phyloP scores from a whole-genome alignment of 2,888 invertebrate species.

The Euclidia mi region DNA sequence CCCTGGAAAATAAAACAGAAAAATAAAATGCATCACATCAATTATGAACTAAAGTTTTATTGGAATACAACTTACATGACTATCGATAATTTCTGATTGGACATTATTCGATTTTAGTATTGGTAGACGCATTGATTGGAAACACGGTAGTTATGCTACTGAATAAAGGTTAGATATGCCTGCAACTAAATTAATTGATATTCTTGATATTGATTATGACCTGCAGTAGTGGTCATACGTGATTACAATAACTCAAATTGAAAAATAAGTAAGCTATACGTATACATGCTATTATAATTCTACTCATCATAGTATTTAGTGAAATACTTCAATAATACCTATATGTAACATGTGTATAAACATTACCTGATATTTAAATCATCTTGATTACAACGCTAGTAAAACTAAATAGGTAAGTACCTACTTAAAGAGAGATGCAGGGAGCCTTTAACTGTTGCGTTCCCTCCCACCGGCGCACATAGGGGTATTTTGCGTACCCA shows the following conservation, averaged over 20 bases:
- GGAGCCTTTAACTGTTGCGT: too few species aligned
- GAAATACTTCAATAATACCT: too few species aligned
- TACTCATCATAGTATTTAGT: too few species aligned
- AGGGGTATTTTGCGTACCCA: too few species aligned
- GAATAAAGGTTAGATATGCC: not conserved
- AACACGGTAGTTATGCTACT: conserved; percentile 36
- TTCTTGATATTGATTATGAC: not conserved
- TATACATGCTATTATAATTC: too few species aligned
- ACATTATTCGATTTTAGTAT: conserved; percentile 41
- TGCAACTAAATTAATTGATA: not conserved
- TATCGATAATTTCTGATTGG: conserved; percentile 59
- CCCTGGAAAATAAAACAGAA: conserved; percentile 61
- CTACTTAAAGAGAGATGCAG: too few species aligned
- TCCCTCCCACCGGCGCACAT: too few species aligned
- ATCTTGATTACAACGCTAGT: too few species aligned
- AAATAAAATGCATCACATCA: conserved; percentile 4
- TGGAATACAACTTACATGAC: conserved; percentile 59
- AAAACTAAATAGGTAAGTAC: too few species aligned
- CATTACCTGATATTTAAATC: too few species aligned
- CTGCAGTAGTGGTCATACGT: not conserved
- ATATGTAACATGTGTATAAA: too few species aligned
- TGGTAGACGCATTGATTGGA: conserved; percentile 14
- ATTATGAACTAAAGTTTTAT: not conserved
- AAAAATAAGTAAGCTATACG: too few species aligned
- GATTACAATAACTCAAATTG: conserved; percentile 3